Base-by-base conservation (phyloP, 2,113 vertebrate genomes). In the Galemys pyrenaicus region DNA sequence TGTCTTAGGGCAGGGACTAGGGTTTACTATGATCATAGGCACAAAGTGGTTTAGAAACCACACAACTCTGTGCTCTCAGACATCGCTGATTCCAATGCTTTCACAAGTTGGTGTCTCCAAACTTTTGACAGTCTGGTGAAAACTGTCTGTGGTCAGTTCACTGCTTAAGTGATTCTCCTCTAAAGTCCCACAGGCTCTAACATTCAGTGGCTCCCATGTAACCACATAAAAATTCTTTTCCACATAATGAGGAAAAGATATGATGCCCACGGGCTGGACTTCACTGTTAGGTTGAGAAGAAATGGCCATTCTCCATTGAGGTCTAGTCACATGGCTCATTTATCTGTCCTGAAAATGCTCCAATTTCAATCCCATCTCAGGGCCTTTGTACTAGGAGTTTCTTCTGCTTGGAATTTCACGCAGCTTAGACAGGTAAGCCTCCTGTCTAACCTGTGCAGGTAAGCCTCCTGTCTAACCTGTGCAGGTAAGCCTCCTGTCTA, bases 1-100 rank as follows among this genome's bases (percentile, higher is more conserved):
- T 24, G 1, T 32, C 1, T 49, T 19, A 2, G 9, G n/a, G 16
- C 6, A 5, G 32, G 49, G 24, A 17, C 17, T 71, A 64, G 19
- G 30, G 7, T 32, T 54, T 35, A 11, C 44, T 39, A 62, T 46
- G 39, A 9, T 37, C 39, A 3, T 17, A 35, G 13, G 17, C 37
- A 41, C 0, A 12, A n/a, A n/a, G 3, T 12, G 35, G 56, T 22
- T 51, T 12, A 9, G 2, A 26, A 73, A 44, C 28, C 22, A 0
- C 2, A 11, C 20, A 24, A 10, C 54, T 56, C 73, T 15, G n/a
- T 9, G 39, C n/a, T 46, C 58, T 32, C 54, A 58, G 39, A 26
- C 22, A 20, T 28, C 20, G 6, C 13, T 78, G 51, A 1, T 46
- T 16, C 54, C 37, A 70, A 2, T 7, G 51, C 24, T 67, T 37